These are phyloP conservation scores for Lagocephalus sceleratus DNA, from an alignment of 2,797 vertebrate species.

Conservation along the genomic window DNA sequence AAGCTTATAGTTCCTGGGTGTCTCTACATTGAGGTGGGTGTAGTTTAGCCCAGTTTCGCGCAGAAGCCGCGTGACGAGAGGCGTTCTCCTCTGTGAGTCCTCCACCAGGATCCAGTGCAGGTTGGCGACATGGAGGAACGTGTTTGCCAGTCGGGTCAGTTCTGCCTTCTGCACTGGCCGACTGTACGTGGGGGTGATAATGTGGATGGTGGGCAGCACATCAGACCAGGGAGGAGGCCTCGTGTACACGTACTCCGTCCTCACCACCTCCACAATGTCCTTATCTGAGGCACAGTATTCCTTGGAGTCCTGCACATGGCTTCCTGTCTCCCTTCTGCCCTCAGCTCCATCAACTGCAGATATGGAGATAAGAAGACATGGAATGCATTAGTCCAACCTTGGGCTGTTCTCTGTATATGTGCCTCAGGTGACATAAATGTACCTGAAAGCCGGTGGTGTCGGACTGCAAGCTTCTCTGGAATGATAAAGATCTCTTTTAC, in stretches of 20 bases:
- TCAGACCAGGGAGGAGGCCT: constrained; percentile 95
- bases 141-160: constrained; percentile 92
- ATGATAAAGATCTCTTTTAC: constrained; percentile 89
- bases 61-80: constrained; percentile 87
- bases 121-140: constrained; percentile 92
- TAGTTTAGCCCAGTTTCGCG: constrained; percentile 94
- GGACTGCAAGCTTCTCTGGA: constrained; percentile 82
- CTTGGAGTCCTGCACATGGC: constrained; percentile 86
- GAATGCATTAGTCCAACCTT: constrained; percentile 74
- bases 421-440: constrained; percentile 76
- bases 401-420: constrained; percentile 67
- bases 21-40: constrained; percentile 97
- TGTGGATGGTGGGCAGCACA: constrained; percentile 92
- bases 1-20: constrained; percentile 94
- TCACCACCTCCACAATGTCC: constrained; percentile 97
- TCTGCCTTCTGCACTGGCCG: constrained; percentile 96
- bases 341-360: constrained; percentile 89
- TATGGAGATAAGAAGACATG: constrained; percentile 61
- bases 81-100: constrained; percentile 88
- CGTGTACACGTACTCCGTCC: constrained; percentile 96
- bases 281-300: constrained; percentile 95
- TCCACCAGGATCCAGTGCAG: constrained; percentile 98
- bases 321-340: constrained; percentile 77
- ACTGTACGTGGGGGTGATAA: constrained; percentile 96
- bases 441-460: constrained; percentile 81